Base-by-base conservation (phyloP, 1,140 invertebrate species). In the Riptortus pedestris region DNA sequence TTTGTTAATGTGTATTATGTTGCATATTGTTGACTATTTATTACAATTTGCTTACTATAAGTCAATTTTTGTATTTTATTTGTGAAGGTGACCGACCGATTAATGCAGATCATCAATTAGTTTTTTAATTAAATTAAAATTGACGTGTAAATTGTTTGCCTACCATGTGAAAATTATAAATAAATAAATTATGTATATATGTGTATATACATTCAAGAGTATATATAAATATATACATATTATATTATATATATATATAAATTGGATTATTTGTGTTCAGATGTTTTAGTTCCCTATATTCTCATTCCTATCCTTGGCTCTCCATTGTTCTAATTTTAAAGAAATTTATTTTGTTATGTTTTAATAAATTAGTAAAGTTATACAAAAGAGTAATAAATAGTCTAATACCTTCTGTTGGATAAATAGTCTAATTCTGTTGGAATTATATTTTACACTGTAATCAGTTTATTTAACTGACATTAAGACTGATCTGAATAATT, bases 1-100 rank as follows among this genome's bases (percentile, higher is more conserved):
- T 61, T 61, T 61, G 57, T 59, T 59, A 57, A 61, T 55, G 51
- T 55, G 33, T 65, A 60, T 62, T 65, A 33, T 55, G 62, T 63
- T 55, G 26, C 48, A 28, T 63, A 9, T 57, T 58, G 31, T 63
- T 63, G 52, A 63, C 52, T 63, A 63, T 63, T 63, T 63, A 63
- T 63, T 63, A 43, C 52, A 43, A 57, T 63, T 63, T 33, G 52
- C 62, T 57, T 63, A 62, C 16, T 51, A 57, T 63, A 63, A 26
- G 31, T 63, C 62, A 57, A 63, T 63, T n/a, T n/a, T 63, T 63
- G 48, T 61, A 28, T 47, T 47, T 28, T 61, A 45, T 61, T 43
- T 61, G 60, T 38, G 28, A 38, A 59, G 57, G 57, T 59, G 57
- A 59, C 57, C 33, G 28, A 59, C 57, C 33, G 28, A 59, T 59